These are phyloP conservation scores for Halesus radiatus DNA, from an alignment of 1,140 invertebrate species.

Conservation along the genomic window DNA sequence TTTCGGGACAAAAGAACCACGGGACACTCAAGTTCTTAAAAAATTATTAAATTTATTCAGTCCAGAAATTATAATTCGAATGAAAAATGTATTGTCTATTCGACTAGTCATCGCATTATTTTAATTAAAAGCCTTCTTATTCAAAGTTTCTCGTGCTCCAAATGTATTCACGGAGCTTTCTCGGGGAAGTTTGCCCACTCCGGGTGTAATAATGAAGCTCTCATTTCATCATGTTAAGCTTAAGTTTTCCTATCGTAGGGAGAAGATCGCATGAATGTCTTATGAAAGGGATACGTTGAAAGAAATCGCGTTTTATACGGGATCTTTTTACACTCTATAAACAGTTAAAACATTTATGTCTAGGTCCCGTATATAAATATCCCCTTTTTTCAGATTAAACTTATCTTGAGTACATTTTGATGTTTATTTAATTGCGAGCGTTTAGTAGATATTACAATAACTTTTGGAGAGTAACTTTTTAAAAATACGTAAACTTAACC, in stretches of 20 bases:
- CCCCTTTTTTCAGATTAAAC: too few species aligned
- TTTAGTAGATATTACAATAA: too few species aligned
- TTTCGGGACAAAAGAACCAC: too few species aligned
- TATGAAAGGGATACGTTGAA: background rate
- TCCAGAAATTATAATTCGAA: too few species aligned
- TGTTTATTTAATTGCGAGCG: too few species aligned
- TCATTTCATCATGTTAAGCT: conserved; percentile 29
- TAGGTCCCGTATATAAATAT: too few species aligned
- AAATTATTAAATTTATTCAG: too few species aligned
- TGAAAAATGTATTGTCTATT: too few species aligned
- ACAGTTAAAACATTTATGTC: background rate
- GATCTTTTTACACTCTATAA: background rate
- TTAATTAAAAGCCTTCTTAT: conserved; percentile 34
- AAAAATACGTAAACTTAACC: too few species aligned
- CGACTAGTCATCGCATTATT: conserved; percentile 25
- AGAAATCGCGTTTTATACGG: background rate
- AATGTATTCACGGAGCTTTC: conserved; percentile 34
- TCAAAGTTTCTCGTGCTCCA: conserved; percentile 6
- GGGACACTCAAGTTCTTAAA: too few species aligned
- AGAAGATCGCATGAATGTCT: conserved; percentile 11
- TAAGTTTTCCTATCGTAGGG: conserved; percentile 15
- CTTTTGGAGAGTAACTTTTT: too few species aligned
- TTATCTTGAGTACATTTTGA: too few species aligned
- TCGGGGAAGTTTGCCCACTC: background rate
- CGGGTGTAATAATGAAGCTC: conserved; percentile 19